Evolutionary conservation across 2,113 vertebrate species (phyloP).

Genomic region (Oryzias curvinotus): DNA sequence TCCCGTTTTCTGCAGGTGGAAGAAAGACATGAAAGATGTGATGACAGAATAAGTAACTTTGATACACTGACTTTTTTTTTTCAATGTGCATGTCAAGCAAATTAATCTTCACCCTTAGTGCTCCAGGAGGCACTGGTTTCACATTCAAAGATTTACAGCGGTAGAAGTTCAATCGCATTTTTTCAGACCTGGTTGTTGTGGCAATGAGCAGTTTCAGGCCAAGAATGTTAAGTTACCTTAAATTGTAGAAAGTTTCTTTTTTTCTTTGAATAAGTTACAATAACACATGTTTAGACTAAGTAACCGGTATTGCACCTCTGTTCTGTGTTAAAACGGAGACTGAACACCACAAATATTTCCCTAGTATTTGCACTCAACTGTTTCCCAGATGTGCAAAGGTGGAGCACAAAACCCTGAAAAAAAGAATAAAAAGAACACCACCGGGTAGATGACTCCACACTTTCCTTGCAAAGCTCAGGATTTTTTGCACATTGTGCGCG

Average conservation of each 20-base stretch:
- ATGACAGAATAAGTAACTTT: not conserved
- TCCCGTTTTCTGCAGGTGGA: constrained; percentile 10
- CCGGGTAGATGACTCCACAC: not conserved
- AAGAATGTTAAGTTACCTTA: constrained; percentile 57
- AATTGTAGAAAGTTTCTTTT: constrained; percentile 3
- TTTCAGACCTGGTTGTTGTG: constrained; percentile 43
- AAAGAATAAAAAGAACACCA: constrained; percentile 7
- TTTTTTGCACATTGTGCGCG: not conserved
- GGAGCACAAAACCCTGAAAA: not conserved
- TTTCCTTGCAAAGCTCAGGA: constrained; percentile 16
- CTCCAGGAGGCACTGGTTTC: constrained; percentile 8
- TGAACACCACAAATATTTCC: too few species aligned
- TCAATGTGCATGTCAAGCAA: not conserved
- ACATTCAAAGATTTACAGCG: constrained; percentile 45
- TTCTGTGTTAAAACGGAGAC: not conserved
- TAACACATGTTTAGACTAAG: too few species aligned
- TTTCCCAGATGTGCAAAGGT: constrained; percentile 24
- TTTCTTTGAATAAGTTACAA: not conserved
- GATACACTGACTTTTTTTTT: not conserved
- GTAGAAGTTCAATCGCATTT: constrained; percentile 59
- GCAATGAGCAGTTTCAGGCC: constrained; percentile 29
- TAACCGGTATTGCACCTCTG: not conserved
- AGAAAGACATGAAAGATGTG: not conserved
- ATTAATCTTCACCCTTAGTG: constrained; percentile 7
- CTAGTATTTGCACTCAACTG: constrained; percentile 5